A percentile compares a stretch with the other conserved stretches of the same genome.
Evolutionary conservation across 2,888 invertebrate genomes (phyloP).

Genomic region (Morpho helenor): DNA sequence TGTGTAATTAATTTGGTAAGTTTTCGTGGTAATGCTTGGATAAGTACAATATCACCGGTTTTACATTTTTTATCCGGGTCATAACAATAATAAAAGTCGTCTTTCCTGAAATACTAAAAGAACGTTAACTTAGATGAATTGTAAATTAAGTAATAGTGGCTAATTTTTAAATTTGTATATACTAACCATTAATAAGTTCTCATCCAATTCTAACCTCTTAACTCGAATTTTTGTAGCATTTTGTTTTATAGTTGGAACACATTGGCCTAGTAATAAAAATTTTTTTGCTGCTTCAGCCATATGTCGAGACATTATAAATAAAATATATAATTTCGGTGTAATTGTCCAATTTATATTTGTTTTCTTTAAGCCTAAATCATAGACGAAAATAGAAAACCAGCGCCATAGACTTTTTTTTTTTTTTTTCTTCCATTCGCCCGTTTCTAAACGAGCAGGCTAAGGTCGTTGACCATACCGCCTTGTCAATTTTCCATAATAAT

Average conservation of each 20-base stretch:
- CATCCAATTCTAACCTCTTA: conserved; percentile 86
- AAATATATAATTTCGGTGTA: not conserved
- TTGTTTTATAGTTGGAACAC: conserved; percentile 87
- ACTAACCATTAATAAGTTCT: conserved; percentile 87
- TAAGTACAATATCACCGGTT: conserved; percentile 89
- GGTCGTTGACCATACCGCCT: no score
- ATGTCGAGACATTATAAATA: conserved; percentile 52
- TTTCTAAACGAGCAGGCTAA: no score
- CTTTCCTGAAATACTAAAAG: conserved; percentile 87
- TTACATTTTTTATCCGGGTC: conserved; percentile 89
- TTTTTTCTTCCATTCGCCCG: no score
- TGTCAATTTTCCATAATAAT: no score
- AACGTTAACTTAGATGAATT: conserved; percentile 26
- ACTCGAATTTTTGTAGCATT: conserved; percentile 89
- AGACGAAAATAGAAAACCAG: not conserved
- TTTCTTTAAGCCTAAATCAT: not conserved
- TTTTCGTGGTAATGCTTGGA: conserved; percentile 85
- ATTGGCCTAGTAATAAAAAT: conserved; percentile 85
- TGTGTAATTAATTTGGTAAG: conserved; percentile 89
- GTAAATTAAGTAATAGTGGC: no score
- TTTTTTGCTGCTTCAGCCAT: conserved; percentile 67
- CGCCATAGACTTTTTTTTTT: no score
- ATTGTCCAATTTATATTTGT: not conserved
- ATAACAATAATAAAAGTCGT: conserved; percentile 85
- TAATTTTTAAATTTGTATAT: not conserved